phyloP scores from a whole-genome alignment of 1,140 invertebrate genomes.

The Aphidius gifuensis region DNA sequence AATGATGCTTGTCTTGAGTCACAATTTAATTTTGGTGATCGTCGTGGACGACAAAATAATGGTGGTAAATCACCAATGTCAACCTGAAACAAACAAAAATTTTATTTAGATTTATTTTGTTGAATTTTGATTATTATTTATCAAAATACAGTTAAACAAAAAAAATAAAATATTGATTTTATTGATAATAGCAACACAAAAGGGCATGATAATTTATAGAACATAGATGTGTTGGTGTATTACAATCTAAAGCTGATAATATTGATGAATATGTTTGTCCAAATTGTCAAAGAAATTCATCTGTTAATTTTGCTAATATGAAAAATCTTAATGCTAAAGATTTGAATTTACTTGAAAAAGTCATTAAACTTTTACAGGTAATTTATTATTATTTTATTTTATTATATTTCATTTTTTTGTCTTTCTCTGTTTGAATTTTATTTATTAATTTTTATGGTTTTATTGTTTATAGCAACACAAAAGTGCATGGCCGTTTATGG shows the following conservation, averaged over 20 bases:
- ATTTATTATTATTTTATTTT: not conserved
- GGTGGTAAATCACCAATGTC: conserved; percentile 76
- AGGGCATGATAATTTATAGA: no score
- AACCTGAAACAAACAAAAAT: conserved; percentile 54
- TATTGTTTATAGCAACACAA: conserved; percentile 67
- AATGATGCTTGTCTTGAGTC: conserved; percentile 68
- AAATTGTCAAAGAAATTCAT: conserved; percentile 85
- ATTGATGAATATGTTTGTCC: conserved; percentile 97
- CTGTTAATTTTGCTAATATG: conserved; percentile 85
- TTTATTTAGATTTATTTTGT: not conserved
- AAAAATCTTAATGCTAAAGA: conserved; percentile 80
- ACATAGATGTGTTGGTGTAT: conserved; percentile 85
- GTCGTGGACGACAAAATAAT: conserved; percentile 72
- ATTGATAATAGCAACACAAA: no score
- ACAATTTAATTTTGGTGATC: conserved; percentile 70
- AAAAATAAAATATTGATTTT: no score
- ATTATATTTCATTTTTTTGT: not conserved
- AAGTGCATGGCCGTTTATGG: conserved; percentile 95
- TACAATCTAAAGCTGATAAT: conserved; percentile 89
- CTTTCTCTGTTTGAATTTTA: not conserved
- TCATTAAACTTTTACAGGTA: conserved; percentile 89
- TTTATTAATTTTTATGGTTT: conserved; percentile 8
- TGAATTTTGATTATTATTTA: no score
- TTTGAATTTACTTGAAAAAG: conserved; percentile 76
- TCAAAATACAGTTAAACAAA: no score